Conservation (phyloP, 92 coral and sea anemone species). For the Zoanthus sansibaricus region DNA sequence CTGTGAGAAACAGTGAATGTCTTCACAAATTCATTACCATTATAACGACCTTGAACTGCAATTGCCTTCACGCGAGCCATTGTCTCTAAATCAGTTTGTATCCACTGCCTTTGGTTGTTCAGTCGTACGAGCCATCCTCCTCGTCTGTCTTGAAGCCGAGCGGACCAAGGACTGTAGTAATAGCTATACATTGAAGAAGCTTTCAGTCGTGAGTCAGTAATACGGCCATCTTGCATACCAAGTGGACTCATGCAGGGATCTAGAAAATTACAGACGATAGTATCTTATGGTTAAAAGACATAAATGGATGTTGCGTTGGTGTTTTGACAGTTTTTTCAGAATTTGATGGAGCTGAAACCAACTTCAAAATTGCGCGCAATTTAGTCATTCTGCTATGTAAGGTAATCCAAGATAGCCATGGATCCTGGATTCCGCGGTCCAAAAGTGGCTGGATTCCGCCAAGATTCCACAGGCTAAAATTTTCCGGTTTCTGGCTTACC, state of each 20-base stretch:
- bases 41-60: slow-evolving; percentile 71
- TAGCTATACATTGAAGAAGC: slow-evolving; percentile 64
- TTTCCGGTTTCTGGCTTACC: no score
- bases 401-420: no score
- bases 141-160: slow-evolving; percentile 64
- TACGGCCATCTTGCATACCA: slow-evolving; percentile 74
- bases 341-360: no score
- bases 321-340: no score
- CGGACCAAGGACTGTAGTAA: slow-evolving; percentile 72
- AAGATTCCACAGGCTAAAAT: no score
- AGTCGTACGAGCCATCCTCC: slow-evolving; percentile 70
- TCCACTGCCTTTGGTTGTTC: slow-evolving; percentile 61
- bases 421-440: no score
- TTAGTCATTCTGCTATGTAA: no score
- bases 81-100: slow-evolving; percentile 70
- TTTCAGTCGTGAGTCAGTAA: slow-evolving; percentile 58
- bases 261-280: background rate
- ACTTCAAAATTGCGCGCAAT: no score
- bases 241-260: slow-evolving; percentile 70
- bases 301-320: no score
- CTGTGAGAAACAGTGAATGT: slow-evolving; percentile 66
- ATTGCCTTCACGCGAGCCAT: slow-evolving; percentile 65
- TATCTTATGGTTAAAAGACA: no score
- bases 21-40: slow-evolving; percentile 64
- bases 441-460: no score